A percentile compares a stretch with the other conserved stretches of the same genome.
These are phyloP conservation scores for Chymomyza caudatula DNA, from an alignment of 2,888 invertebrate species.

Conservation along the genomic window DNA sequence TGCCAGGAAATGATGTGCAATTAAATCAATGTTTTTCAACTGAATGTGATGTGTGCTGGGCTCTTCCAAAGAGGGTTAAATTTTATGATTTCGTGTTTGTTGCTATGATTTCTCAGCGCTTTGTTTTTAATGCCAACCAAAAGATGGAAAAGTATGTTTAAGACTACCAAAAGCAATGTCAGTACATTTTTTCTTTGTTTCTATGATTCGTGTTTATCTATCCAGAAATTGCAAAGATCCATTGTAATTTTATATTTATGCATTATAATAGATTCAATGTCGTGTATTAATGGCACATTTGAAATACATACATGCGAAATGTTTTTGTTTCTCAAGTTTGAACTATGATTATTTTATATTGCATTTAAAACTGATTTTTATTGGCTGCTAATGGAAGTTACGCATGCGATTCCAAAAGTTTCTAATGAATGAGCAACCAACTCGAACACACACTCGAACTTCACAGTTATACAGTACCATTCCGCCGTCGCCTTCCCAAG, in stretches of 20 bases:
- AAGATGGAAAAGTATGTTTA: not conserved
- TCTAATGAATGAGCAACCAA: not conserved
- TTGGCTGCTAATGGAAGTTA: conserved; percentile 69
- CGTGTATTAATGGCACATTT: no score
- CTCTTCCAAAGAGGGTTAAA: not conserved
- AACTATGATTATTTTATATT: conserved; percentile 59
- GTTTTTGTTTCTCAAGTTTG: conserved; percentile 1
- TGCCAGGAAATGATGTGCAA: conserved; percentile 78
- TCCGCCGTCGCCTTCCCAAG: not conserved
- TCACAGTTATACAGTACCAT: not conserved
- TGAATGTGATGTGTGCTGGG: conserved; percentile 29
- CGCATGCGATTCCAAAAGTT: conserved; percentile 62
- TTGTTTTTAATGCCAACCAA: conserved; percentile 3
- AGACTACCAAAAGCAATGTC: conserved; percentile 12
- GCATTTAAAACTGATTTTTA: conserved; percentile 52
- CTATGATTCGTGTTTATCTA: conserved; percentile 28
- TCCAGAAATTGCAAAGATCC: conserved; percentile 18
- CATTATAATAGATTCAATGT: no score
- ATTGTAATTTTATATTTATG: conserved; percentile 10
- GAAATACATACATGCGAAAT: not conserved
- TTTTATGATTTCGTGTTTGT: conserved; percentile 19
- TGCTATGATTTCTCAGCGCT: not conserved
- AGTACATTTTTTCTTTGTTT: conserved; percentile 17
- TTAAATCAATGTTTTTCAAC: conserved; percentile 75
- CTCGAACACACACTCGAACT: no score